A percentile compares a stretch with the other conserved stretches of the same genome.
Conservation (phyloP, 2,113 vertebrate genomes). For the Alces alces region DNA sequence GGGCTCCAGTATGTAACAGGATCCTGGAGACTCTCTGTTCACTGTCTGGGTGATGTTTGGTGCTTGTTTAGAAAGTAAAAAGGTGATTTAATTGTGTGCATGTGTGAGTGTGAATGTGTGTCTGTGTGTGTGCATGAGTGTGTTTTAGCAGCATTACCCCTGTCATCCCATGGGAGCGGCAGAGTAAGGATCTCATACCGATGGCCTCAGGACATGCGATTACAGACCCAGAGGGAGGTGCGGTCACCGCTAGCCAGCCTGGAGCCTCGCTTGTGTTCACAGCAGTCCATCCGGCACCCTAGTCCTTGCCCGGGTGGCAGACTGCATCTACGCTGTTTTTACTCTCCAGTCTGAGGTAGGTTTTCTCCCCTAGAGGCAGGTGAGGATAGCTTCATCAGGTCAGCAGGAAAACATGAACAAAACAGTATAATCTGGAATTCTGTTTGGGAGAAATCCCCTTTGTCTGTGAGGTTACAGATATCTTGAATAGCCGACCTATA, state of each 20-base stretch:
- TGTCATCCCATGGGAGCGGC: accelerated
- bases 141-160: neutral
- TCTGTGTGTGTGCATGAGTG: neutral
- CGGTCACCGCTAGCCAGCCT: too few species aligned
- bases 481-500: neutral
- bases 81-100: neutral
- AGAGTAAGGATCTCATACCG: neutral
- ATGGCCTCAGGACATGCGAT: neutral
- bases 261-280: accelerated
- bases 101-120: neutral
- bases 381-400: neutral
- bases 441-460: neutral
- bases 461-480: neutral
- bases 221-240: neutral
- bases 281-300: neutral
- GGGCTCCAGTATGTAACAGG: neutral
- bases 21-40: neutral
- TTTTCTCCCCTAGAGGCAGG: neutral
- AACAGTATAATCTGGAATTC: neutral
- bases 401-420: neutral
- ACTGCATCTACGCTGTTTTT: neutral
- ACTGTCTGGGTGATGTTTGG: neutral
- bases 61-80: neutral
- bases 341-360: neutral
- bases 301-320: neutral